Conservation (phyloP, 2,113 vertebrate genomes). For the Dicerorhinus sumatrensis region DNA sequence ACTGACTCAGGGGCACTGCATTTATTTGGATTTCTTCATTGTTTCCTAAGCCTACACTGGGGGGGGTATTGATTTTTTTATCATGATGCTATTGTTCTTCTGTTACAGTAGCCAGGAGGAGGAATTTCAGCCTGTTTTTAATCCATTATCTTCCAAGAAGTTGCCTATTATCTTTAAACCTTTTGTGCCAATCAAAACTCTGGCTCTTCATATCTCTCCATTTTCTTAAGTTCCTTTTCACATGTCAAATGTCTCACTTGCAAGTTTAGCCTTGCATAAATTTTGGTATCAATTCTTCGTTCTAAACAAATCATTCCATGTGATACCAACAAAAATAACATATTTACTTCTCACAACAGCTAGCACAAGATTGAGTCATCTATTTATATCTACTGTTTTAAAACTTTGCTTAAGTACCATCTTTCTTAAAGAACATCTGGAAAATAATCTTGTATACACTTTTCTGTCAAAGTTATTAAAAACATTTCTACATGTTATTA, state of each 20-base stretch:
- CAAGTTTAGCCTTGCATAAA: conserved; percentile 42
- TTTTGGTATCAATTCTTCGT: conserved; percentile 35
- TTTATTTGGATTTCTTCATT: conserved; percentile 46
- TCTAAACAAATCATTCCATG: conserved; percentile 34
- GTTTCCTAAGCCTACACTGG: background rate
- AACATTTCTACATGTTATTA: background rate
- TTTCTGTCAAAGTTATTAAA: background rate
- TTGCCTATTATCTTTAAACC: background rate
- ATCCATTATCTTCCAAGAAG: background rate
- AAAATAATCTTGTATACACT: background rate
- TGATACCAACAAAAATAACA: background rate
- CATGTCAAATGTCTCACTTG: background rate
- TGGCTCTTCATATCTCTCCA: conserved; percentile 35
- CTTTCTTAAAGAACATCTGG: conserved; percentile 30
- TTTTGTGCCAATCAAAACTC: conserved; percentile 10
- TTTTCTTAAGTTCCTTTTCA: background rate
- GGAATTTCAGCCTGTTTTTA: background rate
- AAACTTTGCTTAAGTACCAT: background rate
- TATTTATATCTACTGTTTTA: conserved; percentile 7
- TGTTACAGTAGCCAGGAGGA: background rate
- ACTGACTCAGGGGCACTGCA: background rate
- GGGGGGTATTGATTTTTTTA: background rate
- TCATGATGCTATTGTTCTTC: background rate
- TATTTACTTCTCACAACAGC: conserved; percentile 41
- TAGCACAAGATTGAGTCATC: background rate